Conservation (phyloP, 2,888 invertebrate species). For the Caenorhabditis sp. region DNA sequence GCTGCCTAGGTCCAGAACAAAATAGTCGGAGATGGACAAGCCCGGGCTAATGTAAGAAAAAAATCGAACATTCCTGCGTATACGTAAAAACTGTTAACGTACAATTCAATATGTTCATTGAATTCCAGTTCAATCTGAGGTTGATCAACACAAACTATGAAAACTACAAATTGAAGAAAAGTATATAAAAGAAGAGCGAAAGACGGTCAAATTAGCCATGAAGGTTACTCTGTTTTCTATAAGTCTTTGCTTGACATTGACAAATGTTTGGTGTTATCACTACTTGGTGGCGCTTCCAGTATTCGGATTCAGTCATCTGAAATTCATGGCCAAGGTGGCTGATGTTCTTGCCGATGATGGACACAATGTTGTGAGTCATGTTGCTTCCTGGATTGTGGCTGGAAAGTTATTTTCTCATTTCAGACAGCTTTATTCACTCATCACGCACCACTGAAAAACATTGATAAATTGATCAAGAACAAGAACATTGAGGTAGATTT, state of each 20-base stretch:
- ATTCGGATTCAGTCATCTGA: conserved; percentile 30
- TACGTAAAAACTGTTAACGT: too few species aligned
- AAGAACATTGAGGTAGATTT: neutral
- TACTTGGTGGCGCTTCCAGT: conserved; percentile 27
- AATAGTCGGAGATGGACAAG: too few species aligned
- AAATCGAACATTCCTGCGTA: too few species aligned
- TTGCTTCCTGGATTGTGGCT: neutral
- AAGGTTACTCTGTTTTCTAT: too few species aligned
- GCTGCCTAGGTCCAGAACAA: too few species aligned
- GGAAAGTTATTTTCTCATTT: neutral
- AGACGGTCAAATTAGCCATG: too few species aligned
- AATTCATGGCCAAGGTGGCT: conserved; percentile 32
- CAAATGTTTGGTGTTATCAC: conserved; percentile 1
- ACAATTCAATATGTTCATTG: too few species aligned
- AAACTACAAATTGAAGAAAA: too few species aligned
- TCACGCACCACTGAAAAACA: neutral
- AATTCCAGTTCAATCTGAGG: too few species aligned
- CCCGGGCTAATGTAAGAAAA: too few species aligned
- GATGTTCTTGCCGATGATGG: conserved; percentile 37
- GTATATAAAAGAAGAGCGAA: too few species aligned
- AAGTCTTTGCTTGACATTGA: neutral
- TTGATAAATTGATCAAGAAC: neutral
- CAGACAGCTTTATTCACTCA: neutral
- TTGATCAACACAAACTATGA: too few species aligned
- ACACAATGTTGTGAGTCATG: conserved; percentile 34